A percentile compares a stretch with the other conserved stretches of the same genome.
Evolutionary conservation across 2,113 vertebrate genomes (phyloP).

Genomic region (Astatoreochromis straeleni): DNA sequence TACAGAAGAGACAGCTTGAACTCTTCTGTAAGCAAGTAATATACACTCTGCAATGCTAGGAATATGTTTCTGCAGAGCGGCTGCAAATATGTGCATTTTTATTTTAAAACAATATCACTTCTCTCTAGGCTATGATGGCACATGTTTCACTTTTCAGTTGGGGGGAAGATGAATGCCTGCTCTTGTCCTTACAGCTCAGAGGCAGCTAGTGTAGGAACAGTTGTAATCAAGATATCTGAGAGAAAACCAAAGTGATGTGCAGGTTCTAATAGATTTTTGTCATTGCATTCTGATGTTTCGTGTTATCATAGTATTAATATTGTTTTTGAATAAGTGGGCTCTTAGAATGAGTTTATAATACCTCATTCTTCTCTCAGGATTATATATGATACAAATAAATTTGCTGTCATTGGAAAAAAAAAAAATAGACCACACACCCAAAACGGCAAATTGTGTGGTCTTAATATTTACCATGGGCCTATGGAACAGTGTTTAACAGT

Average conservation of each 20-base stretch:
- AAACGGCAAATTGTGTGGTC: background rate
- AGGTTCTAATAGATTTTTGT: background rate
- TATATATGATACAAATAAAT: background rate
- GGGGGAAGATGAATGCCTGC: background rate
- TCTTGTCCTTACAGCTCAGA: background rate
- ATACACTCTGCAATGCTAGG: background rate
- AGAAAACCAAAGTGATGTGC: background rate
- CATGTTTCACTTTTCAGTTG: background rate
- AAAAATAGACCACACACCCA: background rate
- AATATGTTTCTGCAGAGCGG: background rate
- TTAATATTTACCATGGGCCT: background rate
- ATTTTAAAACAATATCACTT: background rate
- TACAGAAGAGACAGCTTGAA: background rate
- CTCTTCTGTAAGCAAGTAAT: background rate
- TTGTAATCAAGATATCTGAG: background rate
- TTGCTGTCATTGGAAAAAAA: background rate
- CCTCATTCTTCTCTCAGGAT: background rate
- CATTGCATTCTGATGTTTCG: background rate
- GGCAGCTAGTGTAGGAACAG: background rate
- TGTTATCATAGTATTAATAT: background rate
- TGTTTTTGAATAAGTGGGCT: background rate
- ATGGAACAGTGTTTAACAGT: background rate
- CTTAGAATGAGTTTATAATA: background rate
- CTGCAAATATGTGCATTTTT: background rate
- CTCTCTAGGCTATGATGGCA: background rate